phyloP scores from a whole-genome alignment of 2,888 invertebrate genomes.

The Pilophorus perplexus region DNA sequence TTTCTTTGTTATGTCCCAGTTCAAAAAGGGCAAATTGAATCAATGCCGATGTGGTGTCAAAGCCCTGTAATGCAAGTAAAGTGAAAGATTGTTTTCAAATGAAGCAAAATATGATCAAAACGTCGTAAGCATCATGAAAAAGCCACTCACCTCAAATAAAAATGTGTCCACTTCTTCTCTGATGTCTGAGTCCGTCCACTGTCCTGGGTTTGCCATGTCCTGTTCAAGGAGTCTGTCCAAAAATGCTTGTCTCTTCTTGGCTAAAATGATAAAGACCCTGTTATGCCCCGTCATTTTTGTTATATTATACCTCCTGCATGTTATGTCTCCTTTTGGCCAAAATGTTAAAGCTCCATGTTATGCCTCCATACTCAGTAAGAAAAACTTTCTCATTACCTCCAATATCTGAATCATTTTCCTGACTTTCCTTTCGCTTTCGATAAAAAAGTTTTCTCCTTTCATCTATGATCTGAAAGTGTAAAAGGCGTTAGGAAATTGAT shows the following conservation, averaged over 20 bases:
- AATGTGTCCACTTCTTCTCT: conserved; percentile 44
- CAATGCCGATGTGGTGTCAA: conserved; percentile 46
- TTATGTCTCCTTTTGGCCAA: too few relatives aligned
- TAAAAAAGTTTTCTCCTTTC: too few relatives aligned
- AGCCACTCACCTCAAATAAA: conserved; percentile 39
- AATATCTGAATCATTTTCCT: too few relatives aligned
- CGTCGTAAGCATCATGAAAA: not conserved
- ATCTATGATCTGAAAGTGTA: too few relatives aligned
- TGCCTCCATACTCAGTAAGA: too few relatives aligned
- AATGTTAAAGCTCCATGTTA: too few relatives aligned
- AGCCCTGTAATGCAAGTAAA: conserved; percentile 44
- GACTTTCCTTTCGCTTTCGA: too few relatives aligned
- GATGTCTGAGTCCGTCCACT: conserved; percentile 27
- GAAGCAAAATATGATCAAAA: not conserved
- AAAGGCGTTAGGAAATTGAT: too few relatives aligned
- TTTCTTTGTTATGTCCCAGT: conserved; percentile 43
- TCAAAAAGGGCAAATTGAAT: conserved; percentile 43
- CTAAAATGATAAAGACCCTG: too few relatives aligned
- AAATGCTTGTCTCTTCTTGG: not conserved
- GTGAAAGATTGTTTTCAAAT: not conserved
- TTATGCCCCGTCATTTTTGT: too few relatives aligned
- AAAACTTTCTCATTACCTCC: too few relatives aligned
- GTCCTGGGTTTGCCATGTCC: conserved; percentile 23
- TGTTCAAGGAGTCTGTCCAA: conserved; percentile 9
- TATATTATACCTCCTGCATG: too few relatives aligned